Conservation (phyloP, 2,113 vertebrate species). For the Pteropus alecto region DNA sequence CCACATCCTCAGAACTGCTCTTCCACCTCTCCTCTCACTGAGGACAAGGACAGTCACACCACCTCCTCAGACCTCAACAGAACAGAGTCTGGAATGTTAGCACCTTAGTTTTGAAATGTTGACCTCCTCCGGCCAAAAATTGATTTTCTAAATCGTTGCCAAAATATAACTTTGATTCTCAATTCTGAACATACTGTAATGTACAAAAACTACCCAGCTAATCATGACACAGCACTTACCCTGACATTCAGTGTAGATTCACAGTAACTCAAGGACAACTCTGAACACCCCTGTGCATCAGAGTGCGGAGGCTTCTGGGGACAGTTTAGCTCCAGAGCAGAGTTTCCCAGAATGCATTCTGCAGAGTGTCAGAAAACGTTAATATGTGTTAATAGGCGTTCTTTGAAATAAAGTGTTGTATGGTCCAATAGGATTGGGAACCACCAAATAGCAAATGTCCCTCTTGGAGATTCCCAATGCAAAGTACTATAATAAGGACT, state of each 20-base stretch:
- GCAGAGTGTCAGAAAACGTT: neutral
- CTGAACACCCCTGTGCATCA: neutral
- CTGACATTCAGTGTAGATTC: neutral
- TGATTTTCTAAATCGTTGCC: neutral
- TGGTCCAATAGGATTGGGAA: neutral
- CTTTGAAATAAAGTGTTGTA: neutral
- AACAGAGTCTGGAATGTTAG: neutral
- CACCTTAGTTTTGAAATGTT: neutral
- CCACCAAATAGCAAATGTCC: neutral
- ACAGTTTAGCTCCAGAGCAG: neutral
- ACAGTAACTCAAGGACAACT: rapidly evolving
- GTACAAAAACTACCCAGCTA: neutral
- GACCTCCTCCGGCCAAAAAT: neutral
- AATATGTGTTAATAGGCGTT: neutral
- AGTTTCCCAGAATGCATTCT: neutral
- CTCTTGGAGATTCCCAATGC: neutral
- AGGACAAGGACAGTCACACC: neutral
- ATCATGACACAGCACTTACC: neutral
- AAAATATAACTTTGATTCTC: neutral
- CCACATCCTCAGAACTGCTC: neutral
- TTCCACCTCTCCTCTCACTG: too few species aligned
- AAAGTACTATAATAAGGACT: neutral
- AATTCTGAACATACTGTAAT: neutral
- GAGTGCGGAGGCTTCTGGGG: neutral
- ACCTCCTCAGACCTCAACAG: neutral